Conservation (phyloP, 2,113 vertebrate genomes). For the mouse (Mus musculus) region GRCm39 chr13:13516001-13516500, state of each 20-base stretch:
- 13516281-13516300: not conserved
- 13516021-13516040: not conserved
- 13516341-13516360: not conserved
- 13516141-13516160: not conserved
- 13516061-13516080: not conserved
- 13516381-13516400: not conserved
- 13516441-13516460: not conserved
- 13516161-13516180: not conserved
- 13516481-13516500: no score
- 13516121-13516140: not conserved
- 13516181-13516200: no score
- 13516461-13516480: no score
- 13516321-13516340: not conserved
- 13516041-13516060: not conserved
- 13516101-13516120: not conserved
- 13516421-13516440: not conserved
- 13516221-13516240: not conserved
- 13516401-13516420: constrained; percentile 3
- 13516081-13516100: no score
- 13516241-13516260: not conserved
- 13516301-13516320: no score
- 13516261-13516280: not conserved
- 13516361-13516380: not conserved
- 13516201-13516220: no score
- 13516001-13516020: not conserved